A percentile compares a stretch with the other conserved stretches of the same genome.
Evolutionary conservation across 1,140 invertebrate species (phyloP).

Genomic region (Diorhabda elongata): DNA sequence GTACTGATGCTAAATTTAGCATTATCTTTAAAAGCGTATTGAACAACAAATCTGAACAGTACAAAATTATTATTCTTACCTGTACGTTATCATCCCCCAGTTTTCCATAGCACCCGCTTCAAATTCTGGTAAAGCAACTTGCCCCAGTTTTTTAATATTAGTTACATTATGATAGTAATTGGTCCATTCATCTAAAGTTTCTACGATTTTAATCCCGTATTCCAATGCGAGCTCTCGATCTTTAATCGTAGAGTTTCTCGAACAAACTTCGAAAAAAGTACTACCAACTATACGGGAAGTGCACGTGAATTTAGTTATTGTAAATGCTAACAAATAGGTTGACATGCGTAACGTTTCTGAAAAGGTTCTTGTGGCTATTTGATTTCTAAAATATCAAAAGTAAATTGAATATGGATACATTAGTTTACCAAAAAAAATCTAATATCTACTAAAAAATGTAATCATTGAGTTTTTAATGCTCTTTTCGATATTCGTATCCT

Average conservation of each 20-base stretch:
- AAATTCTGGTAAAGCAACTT: slow-evolving; percentile 73
- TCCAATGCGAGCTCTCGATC: slow-evolving; percentile 58
- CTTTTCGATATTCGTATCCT: no score
- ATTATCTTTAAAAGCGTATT: no score
- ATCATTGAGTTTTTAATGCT: no score
- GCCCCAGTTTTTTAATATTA: slow-evolving; percentile 49
- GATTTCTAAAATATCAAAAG: no score
- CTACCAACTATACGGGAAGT: not conserved
- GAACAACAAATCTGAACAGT: no score
- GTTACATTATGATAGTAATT: slow-evolving; percentile 45
- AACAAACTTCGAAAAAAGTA: slow-evolving; percentile 59
- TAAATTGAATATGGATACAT: no score
- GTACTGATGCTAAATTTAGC: no score
- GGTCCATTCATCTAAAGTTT: slow-evolving; percentile 48
- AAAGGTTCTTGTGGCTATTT: slow-evolving; percentile 6
- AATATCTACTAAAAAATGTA: no score
- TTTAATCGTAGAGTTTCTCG: slow-evolving; percentile 47
- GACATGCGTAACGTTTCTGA: slow-evolving; percentile 19
- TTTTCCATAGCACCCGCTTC: slow-evolving; percentile 87
- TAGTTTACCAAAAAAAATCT: no score
- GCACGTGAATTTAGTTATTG: slow-evolving; percentile 41
- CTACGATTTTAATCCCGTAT: slow-evolving; percentile 46
- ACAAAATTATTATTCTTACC: slow-evolving; percentile 48
- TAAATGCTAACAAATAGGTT: slow-evolving; percentile 31
- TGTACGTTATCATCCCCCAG: slow-evolving; percentile 84